A percentile compares a stretch with the other conserved stretches of the same genome.
Conservation (phyloP, 2,113 vertebrate species). For the Callipepla squamata region DNA sequence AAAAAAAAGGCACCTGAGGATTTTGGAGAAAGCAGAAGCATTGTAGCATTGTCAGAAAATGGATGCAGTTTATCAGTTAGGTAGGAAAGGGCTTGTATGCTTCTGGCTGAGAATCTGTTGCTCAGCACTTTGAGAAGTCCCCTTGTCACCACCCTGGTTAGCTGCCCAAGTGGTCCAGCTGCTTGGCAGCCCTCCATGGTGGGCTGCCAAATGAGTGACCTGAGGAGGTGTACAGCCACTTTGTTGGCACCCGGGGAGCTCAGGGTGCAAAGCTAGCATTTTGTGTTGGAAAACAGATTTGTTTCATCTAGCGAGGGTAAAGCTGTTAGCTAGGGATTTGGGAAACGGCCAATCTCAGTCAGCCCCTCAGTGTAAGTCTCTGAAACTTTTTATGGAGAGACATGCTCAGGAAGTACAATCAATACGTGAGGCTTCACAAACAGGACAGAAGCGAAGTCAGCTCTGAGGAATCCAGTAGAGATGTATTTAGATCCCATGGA, state of each 20-base stretch:
- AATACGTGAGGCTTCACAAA: neutral
- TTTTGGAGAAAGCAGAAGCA: neutral
- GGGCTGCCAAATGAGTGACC: neutral
- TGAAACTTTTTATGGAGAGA: neutral
- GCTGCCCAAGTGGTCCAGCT: neutral
- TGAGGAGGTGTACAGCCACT: rapidly evolving
- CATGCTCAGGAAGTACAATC: neutral
- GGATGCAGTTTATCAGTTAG: neutral
- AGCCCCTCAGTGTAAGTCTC: neutral
- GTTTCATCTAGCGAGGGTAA: neutral
- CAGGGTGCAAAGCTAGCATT: neutral
- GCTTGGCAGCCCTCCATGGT: neutral
- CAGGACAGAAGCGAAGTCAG: neutral
- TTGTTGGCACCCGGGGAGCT: neutral
- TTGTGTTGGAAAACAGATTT: neutral
- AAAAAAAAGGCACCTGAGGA: neutral
- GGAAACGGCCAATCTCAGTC: neutral
- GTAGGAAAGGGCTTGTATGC: neutral
- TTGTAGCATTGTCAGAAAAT: neutral
- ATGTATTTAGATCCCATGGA: neutral
- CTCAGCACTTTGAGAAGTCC: neutral
- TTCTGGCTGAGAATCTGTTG: neutral
- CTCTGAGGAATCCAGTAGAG: neutral
- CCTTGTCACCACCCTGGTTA: neutral
- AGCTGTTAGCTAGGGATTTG: neutral